Percentiles rank a stretch among this genome's conserved stretches.
These are phyloP conservation scores for Bergia puertoricense DNA, from an alignment of 92 coral and sea anemone species.

Conservation along the genomic window DNA sequence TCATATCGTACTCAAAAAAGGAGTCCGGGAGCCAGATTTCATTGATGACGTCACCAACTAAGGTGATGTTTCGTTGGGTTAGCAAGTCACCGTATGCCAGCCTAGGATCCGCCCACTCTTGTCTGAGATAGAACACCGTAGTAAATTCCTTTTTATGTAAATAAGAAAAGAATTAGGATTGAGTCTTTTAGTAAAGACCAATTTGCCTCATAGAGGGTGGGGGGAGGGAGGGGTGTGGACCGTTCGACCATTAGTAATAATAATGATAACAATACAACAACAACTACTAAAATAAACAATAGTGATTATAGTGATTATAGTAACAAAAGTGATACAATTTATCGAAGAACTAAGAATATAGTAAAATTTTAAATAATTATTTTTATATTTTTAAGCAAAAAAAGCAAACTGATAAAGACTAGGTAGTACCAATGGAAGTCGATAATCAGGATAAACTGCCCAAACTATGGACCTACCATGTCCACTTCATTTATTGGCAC, in stretches of 20 bases:
- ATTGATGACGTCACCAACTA: constrained; percentile 38
- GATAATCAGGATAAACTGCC: neutral
- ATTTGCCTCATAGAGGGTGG: too few species aligned
- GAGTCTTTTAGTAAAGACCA: too few species aligned
- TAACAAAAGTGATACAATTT: too few species aligned
- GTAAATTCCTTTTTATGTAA: constrained; percentile 43
- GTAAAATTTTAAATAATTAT: too few species aligned
- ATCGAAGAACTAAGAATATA: too few species aligned
- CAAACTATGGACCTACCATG: constrained; percentile 47
- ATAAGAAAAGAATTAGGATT: neutral
- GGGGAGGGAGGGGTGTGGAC: neutral
- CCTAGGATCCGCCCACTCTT: constrained; percentile 54
- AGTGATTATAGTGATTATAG: too few species aligned
- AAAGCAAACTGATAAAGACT: too few species aligned
- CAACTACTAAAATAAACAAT: too few species aligned
- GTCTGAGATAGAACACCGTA: constrained; percentile 52
- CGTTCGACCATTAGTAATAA: neutral
- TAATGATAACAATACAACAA: too few species aligned
- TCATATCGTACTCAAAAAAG: constrained; percentile 49
- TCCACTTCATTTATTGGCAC: constrained; percentile 63
- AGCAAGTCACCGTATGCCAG: constrained; percentile 47
- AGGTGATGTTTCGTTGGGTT: constrained; percentile 34
- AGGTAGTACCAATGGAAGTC: neutral
- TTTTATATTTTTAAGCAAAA: too few species aligned
- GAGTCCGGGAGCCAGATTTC: constrained; percentile 58